Percentiles rank a stretch among this genome's conserved stretches.
Conservation (phyloP, 2,113 vertebrate genomes). For the Zosterops japonicus region DNA sequence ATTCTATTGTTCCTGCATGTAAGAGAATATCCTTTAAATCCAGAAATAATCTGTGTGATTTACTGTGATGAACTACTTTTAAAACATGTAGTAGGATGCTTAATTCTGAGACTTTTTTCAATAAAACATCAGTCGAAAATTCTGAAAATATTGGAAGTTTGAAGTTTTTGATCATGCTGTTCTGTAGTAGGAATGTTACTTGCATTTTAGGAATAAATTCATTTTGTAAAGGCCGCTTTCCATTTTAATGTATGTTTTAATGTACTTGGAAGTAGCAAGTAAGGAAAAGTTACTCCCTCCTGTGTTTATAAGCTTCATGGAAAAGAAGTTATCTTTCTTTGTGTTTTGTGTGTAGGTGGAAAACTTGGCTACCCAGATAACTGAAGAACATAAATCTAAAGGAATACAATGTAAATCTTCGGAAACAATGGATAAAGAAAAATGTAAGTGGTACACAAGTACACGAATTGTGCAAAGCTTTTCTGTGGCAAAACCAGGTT, state of each 20-base stretch:
- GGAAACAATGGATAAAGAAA: not conserved
- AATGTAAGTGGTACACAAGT: conserved; percentile 40
- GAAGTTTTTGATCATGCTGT: not conserved
- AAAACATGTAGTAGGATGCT: not conserved
- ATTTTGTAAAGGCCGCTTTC: not conserved
- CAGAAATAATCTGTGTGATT: not conserved
- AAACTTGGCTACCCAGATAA: not conserved
- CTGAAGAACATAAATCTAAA: conserved; percentile 14
- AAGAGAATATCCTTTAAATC: not conserved
- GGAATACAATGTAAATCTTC: not conserved
- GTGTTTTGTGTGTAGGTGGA: conserved; percentile 52
- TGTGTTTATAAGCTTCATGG: not conserved
- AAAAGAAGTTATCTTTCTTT: not conserved
- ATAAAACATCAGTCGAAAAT: not conserved
- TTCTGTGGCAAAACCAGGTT: not conserved
- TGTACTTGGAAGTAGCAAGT: not conserved
- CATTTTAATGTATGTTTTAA: not conserved
- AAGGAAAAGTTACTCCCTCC: not conserved
- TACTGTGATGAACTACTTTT: not conserved
- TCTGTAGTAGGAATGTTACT: not conserved
- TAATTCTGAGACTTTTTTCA: not conserved
- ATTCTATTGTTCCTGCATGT: not conserved
- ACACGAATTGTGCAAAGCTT: not conserved
- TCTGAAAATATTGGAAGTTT: not conserved
- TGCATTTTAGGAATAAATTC: not conserved